Percentiles rank a stretch among this genome's conserved stretches.
Conservation (phyloP, 2,113 vertebrate genomes). For the Rhadina sibilatrix region DNA sequence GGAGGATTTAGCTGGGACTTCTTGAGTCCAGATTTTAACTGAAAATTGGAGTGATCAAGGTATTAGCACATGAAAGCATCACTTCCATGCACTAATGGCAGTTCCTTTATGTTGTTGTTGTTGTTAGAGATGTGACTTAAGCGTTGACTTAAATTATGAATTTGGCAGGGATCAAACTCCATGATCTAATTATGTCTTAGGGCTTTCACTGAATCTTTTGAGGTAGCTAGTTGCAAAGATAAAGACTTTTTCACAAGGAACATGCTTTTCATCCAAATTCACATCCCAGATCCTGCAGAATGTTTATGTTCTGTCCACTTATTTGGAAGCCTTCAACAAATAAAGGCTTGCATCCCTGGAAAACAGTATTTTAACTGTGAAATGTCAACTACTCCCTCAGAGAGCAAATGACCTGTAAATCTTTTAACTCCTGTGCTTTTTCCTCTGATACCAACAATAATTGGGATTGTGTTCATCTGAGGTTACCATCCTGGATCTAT, state of each 20-base stretch:
- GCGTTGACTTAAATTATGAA: constrained; percentile 60
- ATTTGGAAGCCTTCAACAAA: background rate
- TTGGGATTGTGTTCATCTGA: background rate
- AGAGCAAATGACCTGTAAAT: background rate
- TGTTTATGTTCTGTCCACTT: background rate
- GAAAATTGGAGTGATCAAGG: constrained; percentile 33
- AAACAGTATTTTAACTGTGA: background rate
- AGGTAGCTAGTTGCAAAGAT: constrained; percentile 27
- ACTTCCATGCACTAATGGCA: constrained; percentile 32
- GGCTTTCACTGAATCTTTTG: constrained; percentile 41
- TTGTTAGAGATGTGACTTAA: constrained; percentile 56
- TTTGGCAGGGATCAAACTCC: constrained; percentile 62
- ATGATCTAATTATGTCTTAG: constrained; percentile 60
- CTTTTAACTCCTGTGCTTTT: background rate
- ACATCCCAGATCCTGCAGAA: background rate
- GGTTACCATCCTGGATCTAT: background rate
- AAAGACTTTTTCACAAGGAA: background rate
- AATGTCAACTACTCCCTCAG: background rate
- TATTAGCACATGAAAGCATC: constrained; percentile 63
- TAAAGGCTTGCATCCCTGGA: background rate
- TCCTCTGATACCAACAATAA: background rate
- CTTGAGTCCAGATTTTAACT: background rate
- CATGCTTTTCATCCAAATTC: background rate
- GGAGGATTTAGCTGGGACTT: constrained; percentile 8
- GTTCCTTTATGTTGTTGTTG: constrained; percentile 51